Base-by-base conservation (phyloP, 2,888 invertebrate species). In the Tholera decimalis region DNA sequence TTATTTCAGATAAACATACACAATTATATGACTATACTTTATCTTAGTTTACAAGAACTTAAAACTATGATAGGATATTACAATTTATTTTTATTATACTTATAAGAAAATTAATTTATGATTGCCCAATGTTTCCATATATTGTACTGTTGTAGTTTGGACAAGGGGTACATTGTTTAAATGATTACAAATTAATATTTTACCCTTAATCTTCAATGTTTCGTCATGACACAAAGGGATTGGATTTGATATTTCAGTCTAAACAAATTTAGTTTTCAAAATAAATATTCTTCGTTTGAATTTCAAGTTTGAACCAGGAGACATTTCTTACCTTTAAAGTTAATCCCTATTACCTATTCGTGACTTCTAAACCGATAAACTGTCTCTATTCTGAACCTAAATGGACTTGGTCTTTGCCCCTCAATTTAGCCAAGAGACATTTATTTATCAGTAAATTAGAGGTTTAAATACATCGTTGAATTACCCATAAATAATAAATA, bases 401-500 rank as follows among this genome's bases (percentile, higher is more conserved):
- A 53, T 53, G 2, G 39, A 24, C 47, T 39, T 54, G 70, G 39
- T 55, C 59, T 59, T 59, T 55, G 41, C 50, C 60, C 60, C 13
- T 50, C 43, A 60, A 57, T 76, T 60, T 56, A 20, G 46, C 60
- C 35, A 55, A 61, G 8, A 43, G 44, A 70, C 77, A 76, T 76
- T 70, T 20, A 76, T 76, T 54, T 46, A 55, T 22, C 43, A 22
- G 35, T 59, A 79, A 59, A 61, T 69, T 53, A 57, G 49, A 35
- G 13, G 13, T 59, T 47, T n/a, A 49, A 57, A 30, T 57, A 41
- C 18, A 50, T 18, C 50, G 28, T 53, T 58, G 56, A 43, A 20
- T 57, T 59, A 53, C 33, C 41, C 61, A 73, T 76, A 59, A 73
- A 78, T 66, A 67, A 62, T 72, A 62, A 63, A 35, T 28, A 39